phyloP scores from a whole-genome alignment of 1,140 invertebrate species.

The Drosophila takahashii region DNA sequence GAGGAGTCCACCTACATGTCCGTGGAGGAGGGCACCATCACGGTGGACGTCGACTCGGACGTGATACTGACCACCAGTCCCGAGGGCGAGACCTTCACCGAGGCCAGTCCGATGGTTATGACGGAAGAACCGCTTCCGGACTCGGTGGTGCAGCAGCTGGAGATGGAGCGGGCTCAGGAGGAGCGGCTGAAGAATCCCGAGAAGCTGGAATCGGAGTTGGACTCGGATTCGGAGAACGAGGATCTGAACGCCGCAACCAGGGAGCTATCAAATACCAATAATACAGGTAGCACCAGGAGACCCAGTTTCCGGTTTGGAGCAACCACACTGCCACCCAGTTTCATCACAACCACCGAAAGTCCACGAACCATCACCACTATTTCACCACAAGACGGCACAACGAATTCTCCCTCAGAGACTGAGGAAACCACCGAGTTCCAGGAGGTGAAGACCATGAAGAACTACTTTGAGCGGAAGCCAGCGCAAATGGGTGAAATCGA shows the following conservation, averaged over 20 bases:
- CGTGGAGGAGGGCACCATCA: constrained; percentile 24
- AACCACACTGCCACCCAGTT: constrained; percentile 1
- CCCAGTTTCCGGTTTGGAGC: constrained; percentile 2
- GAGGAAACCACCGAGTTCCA: constrained; percentile 8
- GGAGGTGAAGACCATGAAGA: constrained; percentile 1
- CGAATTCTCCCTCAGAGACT: neutral
- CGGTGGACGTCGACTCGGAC: constrained; percentile 44
- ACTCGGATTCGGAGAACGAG: neutral
- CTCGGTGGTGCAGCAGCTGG: constrained; percentile 49
- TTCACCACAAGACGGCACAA: neutral
- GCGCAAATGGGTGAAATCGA: neutral
- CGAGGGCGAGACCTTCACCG: constrained; percentile 29
- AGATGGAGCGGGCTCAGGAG: constrained; percentile 18
- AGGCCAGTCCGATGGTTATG: neutral
- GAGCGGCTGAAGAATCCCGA: neutral
- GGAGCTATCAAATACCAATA: neutral
- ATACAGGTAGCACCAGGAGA: neutral
- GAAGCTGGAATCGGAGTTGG: neutral
- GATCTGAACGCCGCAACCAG: constrained; percentile 5
- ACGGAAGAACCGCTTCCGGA: constrained; percentile 63
- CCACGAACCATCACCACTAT: neutral
- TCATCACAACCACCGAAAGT: neutral
- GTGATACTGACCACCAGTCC: constrained; percentile 51
- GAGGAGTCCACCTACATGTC: constrained; percentile 28
- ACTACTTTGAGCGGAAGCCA: neutral